A percentile compares a stretch with the other conserved stretches of the same genome.
These are phyloP conservation scores for Nyctalus aviator DNA, from an alignment of 2,797 vertebrate genomes.

Conservation along the genomic window DNA sequence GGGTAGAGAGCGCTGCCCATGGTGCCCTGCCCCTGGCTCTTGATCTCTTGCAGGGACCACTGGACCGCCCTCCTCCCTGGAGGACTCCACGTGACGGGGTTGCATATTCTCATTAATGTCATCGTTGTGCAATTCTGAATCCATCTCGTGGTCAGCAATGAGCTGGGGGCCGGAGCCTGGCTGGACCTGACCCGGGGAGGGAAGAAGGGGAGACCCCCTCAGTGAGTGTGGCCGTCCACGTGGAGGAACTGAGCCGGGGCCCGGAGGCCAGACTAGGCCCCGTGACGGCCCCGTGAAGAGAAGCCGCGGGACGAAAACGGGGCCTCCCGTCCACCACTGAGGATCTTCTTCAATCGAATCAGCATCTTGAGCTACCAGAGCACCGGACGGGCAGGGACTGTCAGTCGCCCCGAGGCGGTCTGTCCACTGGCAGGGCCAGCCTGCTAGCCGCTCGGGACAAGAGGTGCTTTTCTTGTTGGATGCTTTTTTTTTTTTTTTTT, in stretches of 20 bases:
- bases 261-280: background rate
- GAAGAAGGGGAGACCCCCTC: background rate
- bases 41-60: background rate
- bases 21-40: background rate
- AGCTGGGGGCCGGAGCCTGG: background rate
- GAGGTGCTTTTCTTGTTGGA: constrained; percentile 55
- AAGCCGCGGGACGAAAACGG: background rate
- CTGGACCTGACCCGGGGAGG: background rate
- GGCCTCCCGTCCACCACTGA: background rate
- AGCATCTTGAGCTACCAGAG: constrained; percentile 48
- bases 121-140: background rate
- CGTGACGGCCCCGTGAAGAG: background rate
- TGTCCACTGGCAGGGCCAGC: constrained; percentile 37
- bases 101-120: background rate
- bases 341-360: constrained; percentile 52
- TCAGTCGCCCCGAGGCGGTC: constrained; percentile 33
- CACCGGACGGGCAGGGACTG: constrained; percentile 17
- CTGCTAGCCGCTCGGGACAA: constrained; percentile 12
- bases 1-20: background rate
- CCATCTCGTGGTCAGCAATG: constrained; percentile 13
- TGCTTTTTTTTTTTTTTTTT: constrained; percentile 55
- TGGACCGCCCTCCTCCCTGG: background rate
- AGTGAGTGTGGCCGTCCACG: background rate
- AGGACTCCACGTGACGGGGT: background rate
- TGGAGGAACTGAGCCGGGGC: background rate